Conservation (phyloP, 1,140 invertebrate species). For the Aphidius ervi region DNA sequence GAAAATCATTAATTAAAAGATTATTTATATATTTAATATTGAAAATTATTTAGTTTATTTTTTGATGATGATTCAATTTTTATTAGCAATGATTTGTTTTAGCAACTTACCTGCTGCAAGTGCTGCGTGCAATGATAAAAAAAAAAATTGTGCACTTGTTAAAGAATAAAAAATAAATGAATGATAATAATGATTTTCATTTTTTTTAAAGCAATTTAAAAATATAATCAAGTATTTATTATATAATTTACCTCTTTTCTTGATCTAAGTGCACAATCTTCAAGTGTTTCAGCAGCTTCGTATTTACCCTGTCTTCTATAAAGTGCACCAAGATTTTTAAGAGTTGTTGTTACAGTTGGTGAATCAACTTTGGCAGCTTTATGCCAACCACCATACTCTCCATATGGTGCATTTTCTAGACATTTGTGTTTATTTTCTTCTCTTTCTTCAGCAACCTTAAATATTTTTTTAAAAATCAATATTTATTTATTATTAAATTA, state of each 20-base stretch:
- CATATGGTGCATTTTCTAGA: constrained; percentile 85
- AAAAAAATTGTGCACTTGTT: constrained; percentile 34
- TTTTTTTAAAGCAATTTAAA: background rate
- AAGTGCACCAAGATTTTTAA: constrained; percentile 95
- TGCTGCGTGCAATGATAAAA: constrained; percentile 50
- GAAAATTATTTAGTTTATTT: too few relatives aligned
- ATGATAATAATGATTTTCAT: background rate
- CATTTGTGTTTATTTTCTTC: constrained; percentile 92
- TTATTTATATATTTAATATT: too few relatives aligned
- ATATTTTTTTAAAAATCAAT: constrained; percentile 2
- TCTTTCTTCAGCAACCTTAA: constrained; percentile 88
- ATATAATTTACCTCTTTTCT: constrained; percentile 75
- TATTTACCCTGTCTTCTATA: constrained; percentile 98
- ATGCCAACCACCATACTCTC: constrained; percentile 96
- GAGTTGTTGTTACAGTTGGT: constrained; percentile 92
- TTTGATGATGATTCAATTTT: constrained; percentile 4
- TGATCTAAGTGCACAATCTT: constrained; percentile 93
- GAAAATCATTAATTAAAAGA: constrained; percentile 14
- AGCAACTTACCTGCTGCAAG: constrained; percentile 47
- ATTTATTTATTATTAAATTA: constrained; percentile 13
- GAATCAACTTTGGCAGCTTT: constrained; percentile 98
- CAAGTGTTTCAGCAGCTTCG: constrained; percentile 96
- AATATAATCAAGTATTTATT: too few relatives aligned
- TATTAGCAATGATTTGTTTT: constrained; percentile 8
- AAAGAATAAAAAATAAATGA: constrained; percentile 16